Base-by-base conservation (phyloP, 2,797 vertebrate genomes). In the Babyrousa celebensis region DNA sequence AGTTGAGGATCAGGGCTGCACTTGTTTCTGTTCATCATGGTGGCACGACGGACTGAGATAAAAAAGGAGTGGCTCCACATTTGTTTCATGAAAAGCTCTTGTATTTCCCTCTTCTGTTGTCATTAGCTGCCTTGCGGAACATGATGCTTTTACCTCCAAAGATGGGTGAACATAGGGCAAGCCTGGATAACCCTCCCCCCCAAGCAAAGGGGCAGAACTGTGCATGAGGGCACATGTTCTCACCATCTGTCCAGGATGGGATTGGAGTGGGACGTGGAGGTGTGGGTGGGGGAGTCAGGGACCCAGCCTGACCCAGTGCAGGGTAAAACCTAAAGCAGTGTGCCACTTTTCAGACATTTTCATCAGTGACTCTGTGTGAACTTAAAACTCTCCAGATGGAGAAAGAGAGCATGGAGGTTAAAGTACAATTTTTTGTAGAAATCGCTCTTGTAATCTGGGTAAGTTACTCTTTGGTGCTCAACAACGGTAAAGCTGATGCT, bases 1-100 rank as follows among this genome's bases (percentile, higher is more conserved):
- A 95, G 98, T 96, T 23, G 94, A 97, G 95, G 89, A 85, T 94
- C 16, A 72, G 68, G 93, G 72, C 27, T 78, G 52, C 85, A 56
- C 48, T 63, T 96, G 94, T 89, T 98, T 94, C 80, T 96, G 56
- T 89, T 96, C 68, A 86, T 93, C 90, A 40, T 68, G n/a, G 56
- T 83, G 65, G 68, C 58, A 58, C 91, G 85, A 65, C 32, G 86
- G 97, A 84, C 43, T 94, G 85, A 12, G 18, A 80, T 95, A 97
- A 74, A 21, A 77, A 93, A 95, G 25, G 40, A 84, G 56, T 78
- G 84, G 8, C 68, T 96, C 62, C n/a, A n/a, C 65, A 43, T 94
- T 94, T 62, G 85, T 82, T 75, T 89, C 27, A 12, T 54, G 77
- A 93, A 96, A 96, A 89, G 96, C 77, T 79, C 94, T 17, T 70